These are phyloP conservation scores for Syngnathus rostellatus DNA, from an alignment of 2,797 vertebrate species.

Conservation along the genomic window DNA sequence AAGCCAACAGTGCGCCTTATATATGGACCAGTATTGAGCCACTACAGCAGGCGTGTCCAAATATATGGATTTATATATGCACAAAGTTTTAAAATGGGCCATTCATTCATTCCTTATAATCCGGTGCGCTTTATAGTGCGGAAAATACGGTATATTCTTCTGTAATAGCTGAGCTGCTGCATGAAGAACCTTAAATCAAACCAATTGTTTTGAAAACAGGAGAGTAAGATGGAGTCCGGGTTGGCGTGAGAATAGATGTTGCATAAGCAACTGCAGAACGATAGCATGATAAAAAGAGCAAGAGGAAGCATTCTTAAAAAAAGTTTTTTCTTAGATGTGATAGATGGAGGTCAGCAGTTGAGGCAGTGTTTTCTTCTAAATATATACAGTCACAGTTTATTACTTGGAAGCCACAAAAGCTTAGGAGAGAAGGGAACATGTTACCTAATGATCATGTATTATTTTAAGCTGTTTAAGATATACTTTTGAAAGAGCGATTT, in stretches of 20 bases:
- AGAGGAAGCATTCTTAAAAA: background rate
- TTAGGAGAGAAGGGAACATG: background rate
- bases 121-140: background rate
- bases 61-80: too few relatives aligned
- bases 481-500: background rate
- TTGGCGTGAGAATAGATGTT: constrained; percentile 5
- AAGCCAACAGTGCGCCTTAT: too few relatives aligned
- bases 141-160: too few relatives aligned
- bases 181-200: constrained; percentile 8
- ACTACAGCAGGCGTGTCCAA: too few relatives aligned
- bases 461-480: constrained; percentile 20
- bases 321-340: constrained; percentile 23
- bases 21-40: too few relatives aligned
- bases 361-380: background rate
- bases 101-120: too few relatives aligned
- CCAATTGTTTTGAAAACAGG: constrained; percentile 8
- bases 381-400: background rate
- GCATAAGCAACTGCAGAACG: background rate
- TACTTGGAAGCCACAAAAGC: background rate
- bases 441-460: background rate
- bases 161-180: constrained; percentile 4
- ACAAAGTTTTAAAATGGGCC: too few relatives aligned
- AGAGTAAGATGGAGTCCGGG: constrained; percentile 4
- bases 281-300: background rate
- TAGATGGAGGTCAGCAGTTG: constrained; percentile 35